phyloP scores from a whole-genome alignment of 2,888 invertebrate genomes.

The Drosophila tanythrix region DNA sequence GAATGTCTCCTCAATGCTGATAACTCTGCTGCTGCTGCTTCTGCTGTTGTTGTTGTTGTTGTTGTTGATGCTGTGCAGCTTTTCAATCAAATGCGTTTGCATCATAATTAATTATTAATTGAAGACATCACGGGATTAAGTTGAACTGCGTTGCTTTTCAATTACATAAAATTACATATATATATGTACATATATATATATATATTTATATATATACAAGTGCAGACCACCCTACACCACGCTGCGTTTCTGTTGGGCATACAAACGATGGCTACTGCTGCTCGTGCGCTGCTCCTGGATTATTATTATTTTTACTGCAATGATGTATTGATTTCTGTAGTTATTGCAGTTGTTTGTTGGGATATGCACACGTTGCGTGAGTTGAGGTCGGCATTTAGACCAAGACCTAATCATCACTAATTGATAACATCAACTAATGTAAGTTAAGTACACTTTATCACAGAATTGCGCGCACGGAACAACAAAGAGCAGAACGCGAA shows the following conservation, averaged over 20 bases:
- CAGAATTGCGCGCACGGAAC: conserved; percentile 63
- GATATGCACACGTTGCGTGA: background rate
- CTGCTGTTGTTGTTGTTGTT: background rate
- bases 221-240: background rate
- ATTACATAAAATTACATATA: conserved; percentile 73
- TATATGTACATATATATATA: background rate
- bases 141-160: conserved; percentile 56
- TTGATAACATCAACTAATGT: conserved; percentile 62
- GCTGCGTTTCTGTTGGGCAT: conserved; percentile 38
- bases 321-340: conserved; percentile 3
- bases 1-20: conserved; percentile 6
- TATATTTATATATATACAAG: background rate
- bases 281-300: conserved; percentile 36
- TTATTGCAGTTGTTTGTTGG: conserved; percentile 1
- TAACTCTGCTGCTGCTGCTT: conserved; percentile 25
- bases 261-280: conserved; percentile 46
- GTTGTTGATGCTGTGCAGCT: background rate
- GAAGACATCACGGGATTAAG: conserved; percentile 65
- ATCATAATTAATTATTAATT: conserved; percentile 50
- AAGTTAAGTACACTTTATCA: conserved; percentile 75
- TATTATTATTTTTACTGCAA: conserved; percentile 32
- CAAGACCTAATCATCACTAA: conserved; percentile 51
- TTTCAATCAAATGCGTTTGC: conserved; percentile 29
- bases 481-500: conserved; percentile 61
- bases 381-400: conserved; percentile 25